Evolutionary conservation across 2,113 vertebrate species (phyloP), one percentile per base, ranked within the genome.

Genomic region (Electrona antarctica): DNA sequence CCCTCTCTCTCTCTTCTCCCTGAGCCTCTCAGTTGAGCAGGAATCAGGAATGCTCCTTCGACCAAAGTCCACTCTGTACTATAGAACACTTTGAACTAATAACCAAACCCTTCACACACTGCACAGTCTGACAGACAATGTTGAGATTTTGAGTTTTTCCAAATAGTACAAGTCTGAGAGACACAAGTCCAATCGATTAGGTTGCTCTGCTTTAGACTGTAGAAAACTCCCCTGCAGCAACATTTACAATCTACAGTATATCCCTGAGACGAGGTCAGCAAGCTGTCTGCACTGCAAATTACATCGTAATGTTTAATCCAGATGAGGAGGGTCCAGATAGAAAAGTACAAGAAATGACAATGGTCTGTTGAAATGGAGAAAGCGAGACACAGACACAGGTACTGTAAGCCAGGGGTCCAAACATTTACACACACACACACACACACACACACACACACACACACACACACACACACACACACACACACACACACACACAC

Each of bases 11-110:
- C 46, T 10, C 58, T 72, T 89, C 90, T 91, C 90, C 87, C 88
- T 83, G 73, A 56, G 71, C 76, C 85, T 90, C 90, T 88, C 89
- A 71, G 56, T 72, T 69, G 68, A 80, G 79, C 86, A 90, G 89
- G 88, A 94, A 93, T 87, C 88, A 94, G 92, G 91, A 95, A 93
- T 93, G 91, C 85, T 82, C 92, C 92, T 88, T 60, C 65, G 93
- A 90, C 91, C 92, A 91, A 95, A 95, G 93, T 94, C 91, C 93
- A 92, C 90, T 89, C 87, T 84, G 87, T 88, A 89, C 75, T 64
- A 51, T 64, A 60, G 54, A 72, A 60, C 58, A 51, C 73, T 73
- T 58, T 63, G 47, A 28, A 76, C 54, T 73, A 69, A 80, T 76
- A 76, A 71, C 77, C 3, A 14, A 45, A 55, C 51, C 71, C 47